phyloP scores from a whole-genome alignment of 2,888 invertebrate genomes.

The Amblyteles armatorius region DNA sequence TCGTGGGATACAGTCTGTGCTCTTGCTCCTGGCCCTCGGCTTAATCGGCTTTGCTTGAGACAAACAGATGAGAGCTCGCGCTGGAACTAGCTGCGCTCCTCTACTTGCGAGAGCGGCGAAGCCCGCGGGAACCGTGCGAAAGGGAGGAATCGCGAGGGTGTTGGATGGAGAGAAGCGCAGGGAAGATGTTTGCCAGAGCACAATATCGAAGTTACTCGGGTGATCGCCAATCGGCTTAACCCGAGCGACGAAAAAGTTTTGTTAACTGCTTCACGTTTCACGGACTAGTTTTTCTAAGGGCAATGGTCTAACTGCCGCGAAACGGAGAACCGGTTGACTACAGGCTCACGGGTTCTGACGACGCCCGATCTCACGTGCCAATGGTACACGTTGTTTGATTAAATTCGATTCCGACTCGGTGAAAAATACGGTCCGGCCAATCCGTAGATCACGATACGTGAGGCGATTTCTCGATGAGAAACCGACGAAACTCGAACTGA shows the following conservation, averaged over 20 bases:
- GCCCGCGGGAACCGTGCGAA: not conserved
- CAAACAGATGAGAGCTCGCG: conserved; percentile 53
- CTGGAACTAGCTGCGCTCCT: conserved; percentile 5
- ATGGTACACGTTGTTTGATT: conserved; percentile 26
- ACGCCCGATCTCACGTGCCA: conserved; percentile 26
- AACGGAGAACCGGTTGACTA: not conserved
- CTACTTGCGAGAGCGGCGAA: not conserved
- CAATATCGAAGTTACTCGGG: conserved; percentile 53
- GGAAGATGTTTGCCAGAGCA: conserved; percentile 50
- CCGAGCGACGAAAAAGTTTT: conserved; percentile 28
- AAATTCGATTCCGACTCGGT: conserved; percentile 29
- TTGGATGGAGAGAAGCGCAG: conserved; percentile 8
- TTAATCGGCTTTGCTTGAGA: conserved; percentile 64
- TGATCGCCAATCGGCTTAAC: conserved; percentile 45
- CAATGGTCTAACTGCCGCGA: not conserved
- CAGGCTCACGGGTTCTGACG: conserved; percentile 19
- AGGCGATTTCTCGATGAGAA: conserved; percentile 1
- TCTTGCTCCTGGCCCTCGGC: conserved; percentile 41
- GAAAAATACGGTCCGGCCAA: conserved; percentile 1
- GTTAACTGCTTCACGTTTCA: conserved; percentile 8
- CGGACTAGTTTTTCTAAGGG: not conserved
- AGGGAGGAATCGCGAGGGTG: not conserved
- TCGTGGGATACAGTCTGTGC: conserved; percentile 23
- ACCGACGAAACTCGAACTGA: conserved; percentile 1
- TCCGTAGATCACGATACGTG: conserved; percentile 28